Evolutionary conservation across 2,797 vertebrate species (phyloP).

Genomic region (Philypnodon macrostomus): DNA sequence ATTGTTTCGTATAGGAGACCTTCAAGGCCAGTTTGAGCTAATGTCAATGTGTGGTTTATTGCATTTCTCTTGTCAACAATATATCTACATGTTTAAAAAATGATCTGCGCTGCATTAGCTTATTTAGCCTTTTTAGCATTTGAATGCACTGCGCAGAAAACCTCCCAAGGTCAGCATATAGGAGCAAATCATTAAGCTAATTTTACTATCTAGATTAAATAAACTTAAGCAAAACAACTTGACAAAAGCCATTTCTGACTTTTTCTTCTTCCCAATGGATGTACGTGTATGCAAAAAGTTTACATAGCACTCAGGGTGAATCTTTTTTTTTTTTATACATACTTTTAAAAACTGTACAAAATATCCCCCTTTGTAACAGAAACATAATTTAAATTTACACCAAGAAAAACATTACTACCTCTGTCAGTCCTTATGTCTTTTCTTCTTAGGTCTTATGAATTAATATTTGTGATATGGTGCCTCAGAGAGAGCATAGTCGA

Average conservation of each 20-base stretch:
- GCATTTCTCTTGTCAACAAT: neutral
- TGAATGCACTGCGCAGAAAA: slow-evolving; percentile 2
- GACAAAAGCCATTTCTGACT: slow-evolving; percentile 2
- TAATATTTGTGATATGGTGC: slow-evolving; percentile 43
- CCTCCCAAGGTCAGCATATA: slow-evolving; percentile 30
- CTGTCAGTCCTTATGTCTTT: slow-evolving; percentile 1
- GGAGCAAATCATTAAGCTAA: neutral
- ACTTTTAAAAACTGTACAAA: neutral
- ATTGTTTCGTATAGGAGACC: slow-evolving; percentile 9
- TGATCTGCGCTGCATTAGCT: slow-evolving; percentile 18
- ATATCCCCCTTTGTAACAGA: neutral
- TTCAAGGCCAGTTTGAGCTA: neutral
- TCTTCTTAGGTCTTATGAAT: slow-evolving; percentile 6
- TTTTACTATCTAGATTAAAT: slow-evolving; percentile 1
- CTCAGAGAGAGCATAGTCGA: slow-evolving; percentile 42
- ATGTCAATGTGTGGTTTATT: neutral
- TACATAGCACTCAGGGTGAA: no score
- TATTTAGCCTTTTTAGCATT: neutral
- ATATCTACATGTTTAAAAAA: slow-evolving; percentile 10
- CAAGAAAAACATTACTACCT: slow-evolving; percentile 8
- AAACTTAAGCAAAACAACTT: slow-evolving; percentile 2
- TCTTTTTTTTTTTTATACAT: no score
- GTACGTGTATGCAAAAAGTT: no score
- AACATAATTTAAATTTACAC: neutral
- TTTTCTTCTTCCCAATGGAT: neutral